Evolutionary conservation across 1,140 invertebrate species (phyloP), one percentile per base, ranked within the genome.

Genomic region (Zaprionus kolodkinae): DNA sequence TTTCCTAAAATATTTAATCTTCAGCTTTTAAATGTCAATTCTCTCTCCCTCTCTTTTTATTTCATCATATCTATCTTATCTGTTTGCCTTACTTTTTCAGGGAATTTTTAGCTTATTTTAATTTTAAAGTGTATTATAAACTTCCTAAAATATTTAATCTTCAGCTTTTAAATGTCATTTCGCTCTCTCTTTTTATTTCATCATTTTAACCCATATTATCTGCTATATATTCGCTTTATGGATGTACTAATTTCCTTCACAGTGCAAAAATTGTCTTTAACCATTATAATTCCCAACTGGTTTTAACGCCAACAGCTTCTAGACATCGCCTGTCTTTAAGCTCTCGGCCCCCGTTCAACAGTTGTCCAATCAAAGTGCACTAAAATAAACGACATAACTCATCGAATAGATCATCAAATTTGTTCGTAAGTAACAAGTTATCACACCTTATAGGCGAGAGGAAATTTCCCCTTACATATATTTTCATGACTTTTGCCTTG

Each of bases 391-490:
- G 55, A 43, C 52, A 66, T 66, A 66, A 57, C 55, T 66, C 64
- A 66, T 66, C 52, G 6, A 35, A 15, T 45, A 10, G 54, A 57
- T 35, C 64, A 66, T 66, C 64, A 66, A 66, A 66, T 66, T 48
- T 57, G 15, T 40, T 66, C 54, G 17, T 66, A 35, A 48, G 54
- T 48, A 57, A 57, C 36, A 66, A 56, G 64, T 45, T 35, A 54
- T 45, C 54, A 45, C 30, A 57, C 64, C 54, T 56, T 21, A 9
- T 4, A 35, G 43, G 50, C 27, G 27, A 30, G 3, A 30, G 27
- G 27, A 6, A 21, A 21, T 21, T 21, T 21, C 21, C 30, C 21
- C 50, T 30, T n/a, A n/a, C n/a, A 33, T 21, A 6, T 43, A 43
- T 13, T 43, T 55, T 55, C 62, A 40, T 65, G 63, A 65, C 63